Evolutionary conservation across 2,888 invertebrate genomes (phyloP), one percentile per base, ranked within the genome.

Genomic region (Drosophila sordidapex): DNA sequence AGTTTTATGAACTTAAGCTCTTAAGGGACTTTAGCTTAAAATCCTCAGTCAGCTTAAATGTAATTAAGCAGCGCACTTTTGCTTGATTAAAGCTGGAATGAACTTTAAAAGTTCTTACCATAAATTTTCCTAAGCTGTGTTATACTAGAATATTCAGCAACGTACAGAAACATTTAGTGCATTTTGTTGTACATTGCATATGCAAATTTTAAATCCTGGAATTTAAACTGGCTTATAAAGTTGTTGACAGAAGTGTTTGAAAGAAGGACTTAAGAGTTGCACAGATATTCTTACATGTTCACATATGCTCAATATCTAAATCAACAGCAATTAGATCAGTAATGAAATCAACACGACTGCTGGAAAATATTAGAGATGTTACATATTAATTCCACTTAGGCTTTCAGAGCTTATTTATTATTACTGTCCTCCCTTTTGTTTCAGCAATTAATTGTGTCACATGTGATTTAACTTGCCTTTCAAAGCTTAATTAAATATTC

Each of bases 401-500:
- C 5, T 15, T 7, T 31, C n/a, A 31, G 5, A 18, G 4, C 21
- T 15, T 4, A 46, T 4, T 46, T 25, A 15, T 46, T 15, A 4
- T 43, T 21, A 21, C 43, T 13, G 0, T 21, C 21, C 21, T 4
- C 13, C 6, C 4, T 18, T 29, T n/a, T 51, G 18, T 11, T 18
- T 11, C 4, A 21, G 38, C 57, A 43, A 43, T 29, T 31, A 31
- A 31, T 56, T 56, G n/a, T 38, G 27, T 38, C 5, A 1, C 38
- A 56, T 38, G 13, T 13, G 36, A 31, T 21, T 38, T 64, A 15
- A 51, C 18, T 51, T 38, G 38, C 18, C 33, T 25, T 7, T 29
- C 27, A 51, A 25, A 49, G 52, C 52, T 53, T 53, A 70, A 59
- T 53, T 38, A 46, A 70, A 40, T 40, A 25, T 25, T 31, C 29